phyloP scores from a whole-genome alignment of 2,797 vertebrate species.

The Halcyon leucocephala region DNA sequence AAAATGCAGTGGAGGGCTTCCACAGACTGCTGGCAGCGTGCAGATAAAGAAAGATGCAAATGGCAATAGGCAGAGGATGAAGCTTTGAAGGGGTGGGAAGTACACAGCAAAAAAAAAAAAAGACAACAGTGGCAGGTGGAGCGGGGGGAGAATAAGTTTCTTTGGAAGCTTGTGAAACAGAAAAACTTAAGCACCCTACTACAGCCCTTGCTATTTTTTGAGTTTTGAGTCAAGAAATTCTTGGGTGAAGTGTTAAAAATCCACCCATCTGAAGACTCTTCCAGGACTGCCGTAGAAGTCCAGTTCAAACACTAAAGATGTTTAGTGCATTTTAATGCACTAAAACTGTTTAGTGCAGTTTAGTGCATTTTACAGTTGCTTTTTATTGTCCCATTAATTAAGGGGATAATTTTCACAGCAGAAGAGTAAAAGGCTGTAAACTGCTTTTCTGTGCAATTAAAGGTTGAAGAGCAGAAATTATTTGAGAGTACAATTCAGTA shows the following conservation, averaged over 20 bases:
- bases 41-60: background rate
- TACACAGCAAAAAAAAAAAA: rapidly evolving
- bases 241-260: background rate
- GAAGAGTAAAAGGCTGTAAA: constrained; percentile 24
- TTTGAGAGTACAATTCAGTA: background rate
- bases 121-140: background rate
- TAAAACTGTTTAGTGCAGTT: background rate
- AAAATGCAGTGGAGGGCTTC: background rate
- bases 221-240: background rate
- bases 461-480: constrained; percentile 1
- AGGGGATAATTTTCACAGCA: constrained; percentile 21
- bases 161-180: background rate
- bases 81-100: background rate
- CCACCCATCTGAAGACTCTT: background rate
- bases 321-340: too few species aligned
- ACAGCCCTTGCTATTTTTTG: background rate
- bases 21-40: background rate
- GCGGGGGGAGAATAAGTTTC: background rate
- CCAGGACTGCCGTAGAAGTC: background rate
- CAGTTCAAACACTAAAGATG: background rate
- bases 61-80: background rate
- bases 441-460: constrained; percentile 9
- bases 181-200: background rate
- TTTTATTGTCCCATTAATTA: constrained; percentile 45
- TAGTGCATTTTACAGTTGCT: background rate